Conservation (phyloP, 2,797 vertebrate genomes). For the Toxotes lorentzi region DNA sequence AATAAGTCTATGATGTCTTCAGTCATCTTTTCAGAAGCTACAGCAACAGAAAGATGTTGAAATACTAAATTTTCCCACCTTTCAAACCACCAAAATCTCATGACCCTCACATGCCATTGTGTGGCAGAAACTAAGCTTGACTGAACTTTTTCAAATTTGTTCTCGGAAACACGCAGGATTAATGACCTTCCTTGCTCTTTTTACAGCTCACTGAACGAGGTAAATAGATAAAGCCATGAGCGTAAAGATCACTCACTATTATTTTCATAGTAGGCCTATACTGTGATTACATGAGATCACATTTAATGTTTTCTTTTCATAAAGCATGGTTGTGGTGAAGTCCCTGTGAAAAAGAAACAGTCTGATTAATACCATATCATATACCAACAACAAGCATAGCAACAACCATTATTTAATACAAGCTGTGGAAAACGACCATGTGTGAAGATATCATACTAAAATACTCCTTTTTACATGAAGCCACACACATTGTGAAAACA, state of each 20-base stretch:
- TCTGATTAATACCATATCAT: constrained; percentile 51
- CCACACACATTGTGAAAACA: constrained; percentile 49
- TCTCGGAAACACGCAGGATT: not conserved
- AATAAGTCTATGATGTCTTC: constrained; percentile 34
- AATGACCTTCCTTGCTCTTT: not conserved
- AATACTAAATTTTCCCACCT: not conserved
- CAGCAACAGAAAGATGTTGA: constrained; percentile 19
- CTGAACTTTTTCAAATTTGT: not conserved
- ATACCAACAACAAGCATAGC: constrained; percentile 16
- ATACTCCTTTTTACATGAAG: constrained; percentile 23
- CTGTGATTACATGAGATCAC: not conserved
- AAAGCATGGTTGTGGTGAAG: constrained; percentile 18
- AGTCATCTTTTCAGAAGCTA: constrained; percentile 40
- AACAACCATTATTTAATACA: constrained; percentile 29
- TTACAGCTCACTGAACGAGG: not conserved
- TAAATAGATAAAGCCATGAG: constrained; percentile 1
- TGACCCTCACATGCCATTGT: constrained; percentile 5
- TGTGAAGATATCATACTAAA: constrained; percentile 30
- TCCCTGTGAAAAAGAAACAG: constrained; percentile 37
- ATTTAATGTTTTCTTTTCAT: constrained; percentile 1
- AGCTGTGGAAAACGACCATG: constrained; percentile 23
- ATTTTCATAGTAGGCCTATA: not conserved
- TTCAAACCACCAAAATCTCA: not conserved
- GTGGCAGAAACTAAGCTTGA: no score
- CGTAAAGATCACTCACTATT: constrained; percentile 1